A percentile compares a stretch with the other conserved stretches of the same genome.
These are phyloP conservation scores for Drosophila anomalata DNA, from an alignment of 2,888 invertebrate genomes.

Conservation along the genomic window DNA sequence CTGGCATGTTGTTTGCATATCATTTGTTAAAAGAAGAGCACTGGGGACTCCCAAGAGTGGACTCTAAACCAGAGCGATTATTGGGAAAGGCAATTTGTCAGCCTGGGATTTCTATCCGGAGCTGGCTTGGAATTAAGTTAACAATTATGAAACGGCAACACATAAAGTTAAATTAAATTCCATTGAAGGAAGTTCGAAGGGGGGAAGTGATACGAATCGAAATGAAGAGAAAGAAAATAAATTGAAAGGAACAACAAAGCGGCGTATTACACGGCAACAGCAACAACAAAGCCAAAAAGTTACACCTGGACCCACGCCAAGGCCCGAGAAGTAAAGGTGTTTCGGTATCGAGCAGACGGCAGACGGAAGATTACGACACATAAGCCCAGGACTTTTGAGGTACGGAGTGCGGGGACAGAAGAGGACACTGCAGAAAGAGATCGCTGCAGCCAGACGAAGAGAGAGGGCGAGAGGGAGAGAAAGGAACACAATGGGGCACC, in stretches of 20 bases:
- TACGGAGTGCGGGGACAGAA: constrained; percentile 5
- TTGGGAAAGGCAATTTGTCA: constrained; percentile 16
- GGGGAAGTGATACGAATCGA: constrained; percentile 28
- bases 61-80: constrained; percentile 34
- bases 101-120: neutral
- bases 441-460: neutral
- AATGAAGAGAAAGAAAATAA: constrained; percentile 24
- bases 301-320: constrained; percentile 74
- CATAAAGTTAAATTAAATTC: constrained; percentile 58
- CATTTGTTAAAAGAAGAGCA: constrained; percentile 55
- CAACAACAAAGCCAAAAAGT: constrained; percentile 55
- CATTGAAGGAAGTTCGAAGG: constrained; percentile 52
- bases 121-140: constrained; percentile 41
- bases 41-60: constrained; percentile 13
- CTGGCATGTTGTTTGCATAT: constrained; percentile 65
- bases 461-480: neutral
- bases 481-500: constrained; percentile 35
- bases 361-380: constrained; percentile 52
- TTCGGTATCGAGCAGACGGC: constrained; percentile 65
- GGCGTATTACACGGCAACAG: constrained; percentile 39
- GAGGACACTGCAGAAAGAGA: constrained; percentile 19
- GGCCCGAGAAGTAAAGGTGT: constrained; percentile 67
- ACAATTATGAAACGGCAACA: constrained; percentile 42
- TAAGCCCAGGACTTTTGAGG: constrained; percentile 42
- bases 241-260: constrained; percentile 49